Conservation (phyloP, 2,113 vertebrate genomes). For the Centropus unirufus region DNA sequence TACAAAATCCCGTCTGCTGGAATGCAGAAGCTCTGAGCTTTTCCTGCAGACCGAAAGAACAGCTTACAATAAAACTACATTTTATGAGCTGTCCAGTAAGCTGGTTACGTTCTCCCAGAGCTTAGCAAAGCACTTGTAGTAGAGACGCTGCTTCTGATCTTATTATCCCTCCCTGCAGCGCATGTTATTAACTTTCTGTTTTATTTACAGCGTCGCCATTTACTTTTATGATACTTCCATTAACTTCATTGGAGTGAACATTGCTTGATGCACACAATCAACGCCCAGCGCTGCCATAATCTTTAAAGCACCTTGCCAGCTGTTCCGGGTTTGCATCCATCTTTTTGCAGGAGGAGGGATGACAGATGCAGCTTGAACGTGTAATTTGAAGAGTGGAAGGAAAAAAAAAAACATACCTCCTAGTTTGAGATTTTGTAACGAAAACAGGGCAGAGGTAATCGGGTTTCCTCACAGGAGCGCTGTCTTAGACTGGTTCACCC, state of each 20-base stretch:
- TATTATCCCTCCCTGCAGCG: slow-evolving; percentile 33
- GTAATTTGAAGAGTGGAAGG: neutral
- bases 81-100: slow-evolving; percentile 17
- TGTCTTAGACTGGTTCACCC: neutral
- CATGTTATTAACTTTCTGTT: slow-evolving; percentile 49
- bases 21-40: neutral
- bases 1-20: neutral
- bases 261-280: neutral
- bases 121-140: slow-evolving; percentile 19
- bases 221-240: slow-evolving; percentile 49
- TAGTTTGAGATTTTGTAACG: neutral
- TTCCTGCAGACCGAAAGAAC: neutral
- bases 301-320: neutral
- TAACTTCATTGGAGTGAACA: slow-evolving; percentile 38
- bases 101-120: slow-evolving; percentile 2
- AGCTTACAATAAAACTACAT: slow-evolving; percentile 1
- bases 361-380: neutral
- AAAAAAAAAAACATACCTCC: neutral
- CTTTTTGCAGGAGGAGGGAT: neutral
- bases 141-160: slow-evolving; percentile 35
- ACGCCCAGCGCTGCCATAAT: neutral
- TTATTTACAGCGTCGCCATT: slow-evolving; percentile 50
- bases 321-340: neutral
- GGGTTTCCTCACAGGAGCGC: neutral
- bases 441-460: neutral